Evolutionary conservation across 2,888 invertebrate genomes (phyloP), one percentile per base, ranked within the genome.

Genomic region (Odontocolon sp.): DNA sequence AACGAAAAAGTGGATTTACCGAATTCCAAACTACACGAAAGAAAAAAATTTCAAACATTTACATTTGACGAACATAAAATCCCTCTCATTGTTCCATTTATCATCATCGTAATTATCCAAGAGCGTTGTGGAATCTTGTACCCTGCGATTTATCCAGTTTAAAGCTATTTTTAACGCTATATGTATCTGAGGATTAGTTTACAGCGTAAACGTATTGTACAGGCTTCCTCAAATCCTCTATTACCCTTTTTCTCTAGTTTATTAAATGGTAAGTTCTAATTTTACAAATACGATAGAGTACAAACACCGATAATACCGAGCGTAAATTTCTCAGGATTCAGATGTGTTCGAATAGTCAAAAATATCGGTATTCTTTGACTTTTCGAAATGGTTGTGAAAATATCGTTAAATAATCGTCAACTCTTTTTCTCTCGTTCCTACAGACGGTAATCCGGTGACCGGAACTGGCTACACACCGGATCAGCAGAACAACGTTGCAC

Each of bases 371-470:
- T n/a, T n/a, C n/a, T n/a, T n/a, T n/a, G n/a, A n/a, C 31, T 40
- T 11, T 5, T 38, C 42, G 21, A 52, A 14, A 5, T 38, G 28
- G 11, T 21, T 5, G 18, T 45, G 23, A 26, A 14, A 50, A 66
- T 16, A 63, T 54, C 31, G 16, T 8, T 45, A 36, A 3, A 9
- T 50, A 61, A 47, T 14, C 2, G 6, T 42, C 31, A 57, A 59
- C 31, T 56, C 40, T 9, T 59, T 68, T 66, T 54, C 82, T 57
- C 66, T 36, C 33, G 16, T 68, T 52, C 82, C 78, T 73, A 26
- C 82, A 92, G 92, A 92, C 88, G 92, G 92, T 50, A 92, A 92
- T 82, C 92, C 92, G 52, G 92, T 92, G 69, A 92, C 92, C 78
- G 92, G 92, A 36, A 91, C 91, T 81, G 92, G 92, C 52, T 92